Evolutionary conservation across 2,888 invertebrate genomes (phyloP), one percentile per base, ranked within the genome.

Genomic region (Koerneria pararmatus): DNA sequence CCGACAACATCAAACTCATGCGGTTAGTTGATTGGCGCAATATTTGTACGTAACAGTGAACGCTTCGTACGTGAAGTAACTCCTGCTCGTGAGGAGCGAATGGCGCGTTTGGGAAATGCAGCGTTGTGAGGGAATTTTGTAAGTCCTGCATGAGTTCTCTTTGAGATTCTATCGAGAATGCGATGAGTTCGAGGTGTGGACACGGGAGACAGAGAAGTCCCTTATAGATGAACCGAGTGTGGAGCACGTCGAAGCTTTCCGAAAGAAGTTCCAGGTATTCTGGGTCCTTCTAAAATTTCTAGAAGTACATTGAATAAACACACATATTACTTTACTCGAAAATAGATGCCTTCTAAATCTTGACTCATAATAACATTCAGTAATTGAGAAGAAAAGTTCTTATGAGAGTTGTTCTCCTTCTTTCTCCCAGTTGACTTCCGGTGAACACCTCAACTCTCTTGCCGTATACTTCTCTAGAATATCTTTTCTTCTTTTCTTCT

Each of bases 111-210:
- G 19, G 41, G 41, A 41, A 41, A 41, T 41, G 8, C 41, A 8
- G 11, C 8, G 41, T 41, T 19, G 41, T 8, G 41, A 6, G 6
- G 22, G 8, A 51, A 22, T 24, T 15, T 51, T 51, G 15, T 3
- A 22, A 29, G 29, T 3, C 4, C 6, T 32, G 35, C 34, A 4
- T 22, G 32, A 3, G 5, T 5, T 22, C 22, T 22, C 8, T 54
- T 95, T 91, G 85, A 90, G 90, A 64, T 95, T 97, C 87, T 94
- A 92, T 85, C 89, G 91, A 11, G 95, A 97, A 83, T 97, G 97
- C 85, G 95, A 95, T 80, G 94, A 94, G 85, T 95, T 98, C 83
- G 95, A 95, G 84, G 90, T 68, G 77, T 98, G 97, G 95, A 93
- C 95, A 85, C 91, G 90, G 79, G 95, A 95, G 49, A 94, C 94